Percentiles rank a stretch among this genome's conserved stretches.
phyloP scores from a whole-genome alignment of 2,797 vertebrate genomes.

The Cyclura pinguis region DNA sequence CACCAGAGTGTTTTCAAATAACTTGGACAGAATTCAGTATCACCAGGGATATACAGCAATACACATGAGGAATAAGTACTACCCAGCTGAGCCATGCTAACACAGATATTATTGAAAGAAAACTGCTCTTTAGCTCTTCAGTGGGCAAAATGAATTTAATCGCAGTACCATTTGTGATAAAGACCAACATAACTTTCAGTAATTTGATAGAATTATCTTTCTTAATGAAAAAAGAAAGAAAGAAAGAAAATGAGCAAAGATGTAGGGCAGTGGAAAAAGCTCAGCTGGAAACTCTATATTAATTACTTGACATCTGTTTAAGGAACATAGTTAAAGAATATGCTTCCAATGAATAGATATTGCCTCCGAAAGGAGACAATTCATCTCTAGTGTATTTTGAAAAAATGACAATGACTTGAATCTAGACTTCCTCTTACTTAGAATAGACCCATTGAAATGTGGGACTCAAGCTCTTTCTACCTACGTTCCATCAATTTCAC shows the following conservation, averaged over 20 bases:
- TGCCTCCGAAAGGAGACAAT: neutral
- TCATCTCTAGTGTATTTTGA: constrained; percentile 36
- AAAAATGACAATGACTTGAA: neutral
- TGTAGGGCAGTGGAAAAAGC: constrained; percentile 52
- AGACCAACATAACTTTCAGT: constrained; percentile 72
- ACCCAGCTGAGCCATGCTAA: constrained; percentile 40
- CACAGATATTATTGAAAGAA: constrained; percentile 34
- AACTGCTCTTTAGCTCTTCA: constrained; percentile 53
- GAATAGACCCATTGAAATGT: neutral
- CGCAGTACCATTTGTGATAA: constrained; percentile 70
- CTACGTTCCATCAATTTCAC: neutral
- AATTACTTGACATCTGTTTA: constrained; percentile 69
- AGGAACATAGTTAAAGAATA: constrained; percentile 36
- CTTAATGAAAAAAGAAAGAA: constrained; percentile 64
- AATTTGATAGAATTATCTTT: constrained; percentile 72
- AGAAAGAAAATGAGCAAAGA: constrained; percentile 68
- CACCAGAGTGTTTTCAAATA: neutral
- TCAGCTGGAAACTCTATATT: constrained; percentile 63
- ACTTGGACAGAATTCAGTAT: neutral
- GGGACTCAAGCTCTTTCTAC: neutral
- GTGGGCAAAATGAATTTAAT: constrained; percentile 60
- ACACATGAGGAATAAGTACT: constrained; percentile 10
- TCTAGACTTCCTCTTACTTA: neutral
- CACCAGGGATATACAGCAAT: neutral
- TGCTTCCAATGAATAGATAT: neutral